phyloP scores from a whole-genome alignment of 2,888 invertebrate species.

The Lobophora halterata region DNA sequence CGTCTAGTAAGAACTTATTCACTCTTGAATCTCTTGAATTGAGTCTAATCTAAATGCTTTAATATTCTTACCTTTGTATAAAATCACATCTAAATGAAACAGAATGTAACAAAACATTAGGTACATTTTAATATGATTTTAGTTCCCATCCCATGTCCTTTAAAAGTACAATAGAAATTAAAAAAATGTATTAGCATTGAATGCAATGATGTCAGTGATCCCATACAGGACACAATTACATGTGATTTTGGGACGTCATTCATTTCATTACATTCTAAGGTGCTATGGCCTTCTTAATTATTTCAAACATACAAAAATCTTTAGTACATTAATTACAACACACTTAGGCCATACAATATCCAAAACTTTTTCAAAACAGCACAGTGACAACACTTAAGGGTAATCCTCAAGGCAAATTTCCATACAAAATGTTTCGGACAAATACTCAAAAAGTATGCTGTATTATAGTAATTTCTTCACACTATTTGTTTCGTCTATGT shows the following conservation, averaged over 20 bases:
- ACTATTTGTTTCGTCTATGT: too few relatives aligned
- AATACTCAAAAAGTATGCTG: too few relatives aligned
- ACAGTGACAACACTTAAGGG: neutral
- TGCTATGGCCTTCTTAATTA: neutral
- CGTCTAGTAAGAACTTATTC: too few relatives aligned
- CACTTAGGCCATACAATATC: conserved; percentile 3
- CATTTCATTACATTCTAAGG: neutral
- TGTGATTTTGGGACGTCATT: neutral
- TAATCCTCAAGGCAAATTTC: too few relatives aligned
- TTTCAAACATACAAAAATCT: neutral
- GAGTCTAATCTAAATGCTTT: too few relatives aligned
- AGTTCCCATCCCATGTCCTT: conserved; percentile 3
- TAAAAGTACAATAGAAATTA: conserved; percentile 20
- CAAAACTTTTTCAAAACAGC: conserved; percentile 7
- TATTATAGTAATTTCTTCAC: too few relatives aligned
- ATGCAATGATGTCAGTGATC: conserved; percentile 50
- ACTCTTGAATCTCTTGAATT: too few relatives aligned
- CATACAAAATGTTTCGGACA: too few relatives aligned
- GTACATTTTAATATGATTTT: too few relatives aligned
- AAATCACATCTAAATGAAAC: too few relatives aligned
- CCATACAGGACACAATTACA: conserved; percentile 9
- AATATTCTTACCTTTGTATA: too few relatives aligned
- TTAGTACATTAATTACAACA: neutral
- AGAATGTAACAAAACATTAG: neutral
- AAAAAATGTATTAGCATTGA: conserved; percentile 56